Conservation (phyloP, 2,797 vertebrate genomes). For the Nyctalus aviator region DNA sequence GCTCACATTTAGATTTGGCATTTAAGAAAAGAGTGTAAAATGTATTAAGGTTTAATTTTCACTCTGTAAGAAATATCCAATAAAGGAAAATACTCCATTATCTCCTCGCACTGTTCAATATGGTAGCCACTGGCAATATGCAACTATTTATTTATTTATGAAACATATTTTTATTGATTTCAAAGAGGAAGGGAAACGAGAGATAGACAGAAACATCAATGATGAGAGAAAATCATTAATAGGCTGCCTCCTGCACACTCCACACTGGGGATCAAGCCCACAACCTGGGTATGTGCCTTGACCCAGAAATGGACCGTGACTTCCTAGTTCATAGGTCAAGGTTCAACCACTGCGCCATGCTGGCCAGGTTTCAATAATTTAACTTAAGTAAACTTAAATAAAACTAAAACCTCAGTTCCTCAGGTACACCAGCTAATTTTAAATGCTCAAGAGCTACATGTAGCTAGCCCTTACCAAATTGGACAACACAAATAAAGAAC, state of each 20-base stretch:
- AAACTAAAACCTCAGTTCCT: not conserved
- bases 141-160: not conserved
- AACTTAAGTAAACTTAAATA: not conserved
- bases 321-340: no score
- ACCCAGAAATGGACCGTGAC: no score
- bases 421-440: not conserved
- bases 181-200: no score
- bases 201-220: no score
- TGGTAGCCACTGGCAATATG: not conserved
- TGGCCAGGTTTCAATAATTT: not conserved
- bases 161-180: no score
- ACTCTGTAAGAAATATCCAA: not conserved
- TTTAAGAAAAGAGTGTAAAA: constrained; percentile 31
- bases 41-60: constrained; percentile 32
- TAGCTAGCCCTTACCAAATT: not conserved
- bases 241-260: no score
- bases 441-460: not conserved
- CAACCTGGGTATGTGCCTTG: no score
- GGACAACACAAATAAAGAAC: not conserved
- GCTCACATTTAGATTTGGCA: constrained; percentile 20
- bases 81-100: not conserved
- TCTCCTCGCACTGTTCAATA: not conserved
- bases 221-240: no score
- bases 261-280: no score
- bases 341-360: no score